Evolutionary conservation across 2,888 invertebrate genomes (phyloP), one percentile per base, ranked within the genome.

Genomic region (Conistra vaccinii): DNA sequence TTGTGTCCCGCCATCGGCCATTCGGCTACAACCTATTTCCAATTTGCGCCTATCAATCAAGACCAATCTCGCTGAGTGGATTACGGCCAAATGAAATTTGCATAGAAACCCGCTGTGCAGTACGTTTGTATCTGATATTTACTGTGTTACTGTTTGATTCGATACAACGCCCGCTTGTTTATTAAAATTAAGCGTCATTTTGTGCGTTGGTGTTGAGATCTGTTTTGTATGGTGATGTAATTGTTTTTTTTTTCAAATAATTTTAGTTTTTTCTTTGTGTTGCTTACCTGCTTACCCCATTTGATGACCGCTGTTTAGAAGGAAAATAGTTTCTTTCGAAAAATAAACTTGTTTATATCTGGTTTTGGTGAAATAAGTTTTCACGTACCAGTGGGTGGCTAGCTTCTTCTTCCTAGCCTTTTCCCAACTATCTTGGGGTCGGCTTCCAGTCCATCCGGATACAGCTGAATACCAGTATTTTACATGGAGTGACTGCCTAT

Each of bases 31-130:
- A 94, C 96, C 96, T 94, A 95, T 97, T 97, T 97, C 97, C 97
- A 97, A 97, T 97, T 97, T 97, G 96, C 97, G 97, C 97, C 97
- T 97, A 97, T 97, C 97, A 97, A 97, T 97, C 97, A 97, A 96
- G 96, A 96, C 97, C 97, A 97, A 97, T 97, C 97, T 97, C 97
- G 93, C 96, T 97, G 97, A 97, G 97, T 97, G 97, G 97, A 97
- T 97, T 97, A 97, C 97, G 93, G 94, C 95, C 96, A 97, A 97
- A 97, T 97, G 97, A 97, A 97, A 97, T 97, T 97, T 97, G 97
- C 97, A 97, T 97, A 97, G 97, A 96, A 96, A 94, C 94, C 93
- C 93, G 91, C 82, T 87, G 87, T 88, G 89, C 86, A 85, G 78
- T 85, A 83, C 87, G 89, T 89, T 92, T 92, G 92, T 93, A 91